These are phyloP conservation scores for Alosa sapidissima DNA, from an alignment of 2,797 vertebrate genomes.

Conservation along the genomic window DNA sequence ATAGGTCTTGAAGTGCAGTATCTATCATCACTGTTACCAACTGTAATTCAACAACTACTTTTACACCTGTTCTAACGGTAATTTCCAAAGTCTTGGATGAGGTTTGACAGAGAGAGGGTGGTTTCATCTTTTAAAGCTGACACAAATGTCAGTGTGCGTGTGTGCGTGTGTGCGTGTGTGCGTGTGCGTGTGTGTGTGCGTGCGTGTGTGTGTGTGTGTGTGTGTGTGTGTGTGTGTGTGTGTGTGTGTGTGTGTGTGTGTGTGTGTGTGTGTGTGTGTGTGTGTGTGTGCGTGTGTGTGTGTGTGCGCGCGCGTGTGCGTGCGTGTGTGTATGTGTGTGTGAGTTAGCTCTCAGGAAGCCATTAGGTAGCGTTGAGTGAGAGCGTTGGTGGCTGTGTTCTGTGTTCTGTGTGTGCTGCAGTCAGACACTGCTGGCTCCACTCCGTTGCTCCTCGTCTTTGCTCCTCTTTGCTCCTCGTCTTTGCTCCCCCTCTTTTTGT, in stretches of 20 bases:
- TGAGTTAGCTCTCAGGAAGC: background rate
- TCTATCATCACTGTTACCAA: background rate
- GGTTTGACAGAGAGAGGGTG: background rate
- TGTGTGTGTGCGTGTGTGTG: background rate
- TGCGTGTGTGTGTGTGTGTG: background rate
- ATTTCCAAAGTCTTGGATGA: background rate
- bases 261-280: background rate
- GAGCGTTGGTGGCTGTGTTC: background rate
- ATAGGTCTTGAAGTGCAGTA: background rate
- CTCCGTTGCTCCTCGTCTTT: background rate
- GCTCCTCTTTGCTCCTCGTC: background rate
- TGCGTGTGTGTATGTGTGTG: background rate
- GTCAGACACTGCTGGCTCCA: background rate
- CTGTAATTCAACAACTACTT: background rate
- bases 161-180: background rate
- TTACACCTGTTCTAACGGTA: background rate
- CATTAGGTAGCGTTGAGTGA: background rate
- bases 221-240: background rate
- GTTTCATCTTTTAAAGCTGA: background rate
- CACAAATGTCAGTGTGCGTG: background rate
- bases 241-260: background rate
- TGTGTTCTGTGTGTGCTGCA: background rate
- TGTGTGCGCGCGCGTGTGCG: conserved; percentile 4
- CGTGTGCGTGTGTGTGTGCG: background rate
- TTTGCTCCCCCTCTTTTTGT: background rate